Conservation (phyloP, 92 coral and sea anemone species). For the Zoanthus sociatus region DNA sequence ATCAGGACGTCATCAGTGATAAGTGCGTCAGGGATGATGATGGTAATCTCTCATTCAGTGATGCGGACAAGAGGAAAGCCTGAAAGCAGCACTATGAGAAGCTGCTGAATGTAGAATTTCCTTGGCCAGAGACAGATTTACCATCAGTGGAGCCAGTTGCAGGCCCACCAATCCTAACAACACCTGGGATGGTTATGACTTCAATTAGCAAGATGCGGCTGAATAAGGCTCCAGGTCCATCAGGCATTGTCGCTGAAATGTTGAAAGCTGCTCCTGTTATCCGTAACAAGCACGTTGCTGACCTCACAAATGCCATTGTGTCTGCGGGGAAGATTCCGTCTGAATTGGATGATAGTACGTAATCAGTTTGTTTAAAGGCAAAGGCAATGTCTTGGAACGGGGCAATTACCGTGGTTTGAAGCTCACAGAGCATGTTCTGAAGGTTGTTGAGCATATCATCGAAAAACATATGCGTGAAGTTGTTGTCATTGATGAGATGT, state of each 20-base stretch:
- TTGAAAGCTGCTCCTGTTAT: conserved; percentile 40
- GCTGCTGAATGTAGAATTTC: conserved; percentile 53
- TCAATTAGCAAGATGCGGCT: conserved; percentile 30
- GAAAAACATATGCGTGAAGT: no score
- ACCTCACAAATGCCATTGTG: not conserved
- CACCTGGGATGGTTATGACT: conserved; percentile 33
- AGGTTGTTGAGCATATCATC: conserved; percentile 4
- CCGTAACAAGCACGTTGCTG: not conserved
- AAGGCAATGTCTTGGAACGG: no score
- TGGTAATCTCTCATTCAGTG: conserved; percentile 35
- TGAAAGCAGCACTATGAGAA: conserved; percentile 53
- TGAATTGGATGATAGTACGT: no score
- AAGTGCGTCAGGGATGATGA: conserved; percentile 47
- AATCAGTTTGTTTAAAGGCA: no score
- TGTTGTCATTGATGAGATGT: conserved; percentile 33
- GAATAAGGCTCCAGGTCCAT: conserved; percentile 39
- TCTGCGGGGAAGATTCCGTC: no score
- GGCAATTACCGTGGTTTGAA: no score
- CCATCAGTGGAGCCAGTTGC: conserved; percentile 16
- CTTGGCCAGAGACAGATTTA: conserved; percentile 35
- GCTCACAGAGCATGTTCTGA: not conserved
- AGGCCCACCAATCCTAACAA: conserved; percentile 37
- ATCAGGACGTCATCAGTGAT: conserved; percentile 50
- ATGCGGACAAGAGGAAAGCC: conserved; percentile 37
- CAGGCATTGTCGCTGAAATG: conserved; percentile 32